A percentile compares a stretch with the other conserved stretches of the same genome.
Evolutionary conservation across 2,113 vertebrate genomes (phyloP).

Genomic region (Chamaetylas fuelleborni): DNA sequence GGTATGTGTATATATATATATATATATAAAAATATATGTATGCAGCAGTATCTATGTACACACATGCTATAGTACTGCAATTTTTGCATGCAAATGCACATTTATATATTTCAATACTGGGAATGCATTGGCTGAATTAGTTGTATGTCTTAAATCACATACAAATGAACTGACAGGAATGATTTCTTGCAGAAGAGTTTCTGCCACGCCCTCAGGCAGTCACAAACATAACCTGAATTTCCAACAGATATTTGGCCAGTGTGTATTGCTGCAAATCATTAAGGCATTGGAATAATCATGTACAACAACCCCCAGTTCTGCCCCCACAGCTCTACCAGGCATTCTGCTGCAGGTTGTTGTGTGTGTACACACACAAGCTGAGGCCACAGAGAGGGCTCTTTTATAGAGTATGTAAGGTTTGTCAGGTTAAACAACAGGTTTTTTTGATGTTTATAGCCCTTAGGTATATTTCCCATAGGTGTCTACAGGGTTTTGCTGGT

Average conservation of each 20-base stretch:
- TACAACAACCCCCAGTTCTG: background rate
- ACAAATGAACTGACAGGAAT: background rate
- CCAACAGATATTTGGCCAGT: background rate
- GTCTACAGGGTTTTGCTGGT: background rate
- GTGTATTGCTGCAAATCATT: background rate
- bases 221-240: background rate
- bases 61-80: background rate
- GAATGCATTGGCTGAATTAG: background rate
- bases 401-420: background rate
- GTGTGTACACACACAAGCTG: background rate
- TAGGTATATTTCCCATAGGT: background rate
- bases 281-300: background rate
- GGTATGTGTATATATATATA: background rate
- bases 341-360: background rate
- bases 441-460: background rate
- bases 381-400: background rate
- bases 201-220: background rate
- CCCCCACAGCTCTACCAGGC: rapidly evolving
- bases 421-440: background rate
- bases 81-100: background rate
- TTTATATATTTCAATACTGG: background rate
- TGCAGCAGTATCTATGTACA: background rate
- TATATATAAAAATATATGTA: background rate
- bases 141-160: background rate
- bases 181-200: background rate